These are phyloP conservation scores for Neelides folsomi DNA, from an alignment of 2,888 invertebrate genomes.

Conservation along the genomic window DNA sequence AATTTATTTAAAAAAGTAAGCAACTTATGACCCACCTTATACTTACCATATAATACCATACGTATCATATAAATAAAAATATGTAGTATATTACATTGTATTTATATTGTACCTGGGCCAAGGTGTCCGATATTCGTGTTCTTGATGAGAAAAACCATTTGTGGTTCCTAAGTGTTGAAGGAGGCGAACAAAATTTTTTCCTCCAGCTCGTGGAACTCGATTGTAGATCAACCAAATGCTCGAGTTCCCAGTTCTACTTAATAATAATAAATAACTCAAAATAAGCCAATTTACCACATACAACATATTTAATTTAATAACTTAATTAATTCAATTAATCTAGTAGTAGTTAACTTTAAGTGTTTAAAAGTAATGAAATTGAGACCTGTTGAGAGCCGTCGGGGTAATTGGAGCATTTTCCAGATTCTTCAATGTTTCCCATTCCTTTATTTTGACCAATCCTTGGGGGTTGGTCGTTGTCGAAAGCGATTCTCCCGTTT, in stretches of 20 bases:
- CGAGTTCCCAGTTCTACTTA: constrained; percentile 22
- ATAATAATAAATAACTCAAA: too few relatives aligned
- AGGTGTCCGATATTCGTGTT: constrained; percentile 33
- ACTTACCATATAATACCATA: constrained; percentile 3
- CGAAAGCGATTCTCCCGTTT: not conserved
- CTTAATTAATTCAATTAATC: too few relatives aligned
- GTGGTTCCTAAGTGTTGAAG: constrained; percentile 47
- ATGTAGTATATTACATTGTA: not conserved
- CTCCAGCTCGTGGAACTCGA: constrained; percentile 47
- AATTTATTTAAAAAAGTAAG: not conserved
- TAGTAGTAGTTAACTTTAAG: too few relatives aligned
- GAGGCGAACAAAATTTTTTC: constrained; percentile 47
- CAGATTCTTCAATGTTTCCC: constrained; percentile 12
- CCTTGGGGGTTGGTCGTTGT: not conserved
- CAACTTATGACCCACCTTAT: not conserved
- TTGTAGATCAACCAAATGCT: constrained; percentile 44
- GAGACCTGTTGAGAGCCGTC: constrained; percentile 13
- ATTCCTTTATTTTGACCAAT: constrained; percentile 4
- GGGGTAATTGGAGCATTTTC: constrained; percentile 10
- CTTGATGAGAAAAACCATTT: constrained; percentile 46
- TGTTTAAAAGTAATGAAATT: too few relatives aligned
- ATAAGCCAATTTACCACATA: too few relatives aligned
- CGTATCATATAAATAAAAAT: not conserved
- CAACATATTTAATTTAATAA: too few relatives aligned
- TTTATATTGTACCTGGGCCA: constrained; percentile 28